These are phyloP conservation scores for Rhipidura dahli DNA, from an alignment of 2,113 vertebrate genomes.

Conservation along the genomic window DNA sequence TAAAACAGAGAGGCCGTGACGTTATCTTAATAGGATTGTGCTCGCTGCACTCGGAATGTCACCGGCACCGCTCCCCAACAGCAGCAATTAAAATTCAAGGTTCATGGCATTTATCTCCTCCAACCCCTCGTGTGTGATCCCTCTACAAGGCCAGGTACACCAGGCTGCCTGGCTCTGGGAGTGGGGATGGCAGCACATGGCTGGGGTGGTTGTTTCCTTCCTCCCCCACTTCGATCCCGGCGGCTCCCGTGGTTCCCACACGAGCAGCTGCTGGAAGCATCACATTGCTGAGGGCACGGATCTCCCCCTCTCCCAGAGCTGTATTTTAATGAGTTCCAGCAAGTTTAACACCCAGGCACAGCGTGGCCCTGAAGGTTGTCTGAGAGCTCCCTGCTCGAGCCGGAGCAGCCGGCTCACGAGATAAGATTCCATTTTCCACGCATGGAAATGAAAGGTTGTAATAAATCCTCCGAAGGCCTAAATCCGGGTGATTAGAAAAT, in stretches of 20 bases:
- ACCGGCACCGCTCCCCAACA: not conserved
- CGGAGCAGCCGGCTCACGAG: not conserved
- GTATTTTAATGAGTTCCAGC: not conserved
- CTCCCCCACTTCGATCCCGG: not conserved
- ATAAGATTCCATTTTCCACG: conserved; percentile 48
- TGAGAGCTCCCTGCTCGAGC: not conserved
- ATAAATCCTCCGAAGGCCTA: conserved; percentile 49
- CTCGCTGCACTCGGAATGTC: not conserved
- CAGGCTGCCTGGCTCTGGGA: not conserved
- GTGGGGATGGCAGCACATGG: not conserved
- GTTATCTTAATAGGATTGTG: conserved; percentile 63
- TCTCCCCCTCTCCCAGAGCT: not conserved
- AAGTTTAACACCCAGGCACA: not conserved
- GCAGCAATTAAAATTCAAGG: not conserved
- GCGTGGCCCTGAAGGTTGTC: not conserved
- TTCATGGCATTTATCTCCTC: not conserved
- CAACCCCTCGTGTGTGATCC: not conserved
- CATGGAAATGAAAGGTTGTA: conserved; percentile 52
- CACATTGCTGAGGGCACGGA: not conserved
- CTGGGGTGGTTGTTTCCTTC: not conserved
- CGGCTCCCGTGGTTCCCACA: not conserved
- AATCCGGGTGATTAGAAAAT: conserved; percentile 32
- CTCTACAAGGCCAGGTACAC: not conserved
- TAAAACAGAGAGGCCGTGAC: conserved; percentile 63
- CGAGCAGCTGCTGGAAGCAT: conserved; percentile 8